phyloP scores from a whole-genome alignment of 2,888 invertebrate species.

The Opisthograptis luteolata region DNA sequence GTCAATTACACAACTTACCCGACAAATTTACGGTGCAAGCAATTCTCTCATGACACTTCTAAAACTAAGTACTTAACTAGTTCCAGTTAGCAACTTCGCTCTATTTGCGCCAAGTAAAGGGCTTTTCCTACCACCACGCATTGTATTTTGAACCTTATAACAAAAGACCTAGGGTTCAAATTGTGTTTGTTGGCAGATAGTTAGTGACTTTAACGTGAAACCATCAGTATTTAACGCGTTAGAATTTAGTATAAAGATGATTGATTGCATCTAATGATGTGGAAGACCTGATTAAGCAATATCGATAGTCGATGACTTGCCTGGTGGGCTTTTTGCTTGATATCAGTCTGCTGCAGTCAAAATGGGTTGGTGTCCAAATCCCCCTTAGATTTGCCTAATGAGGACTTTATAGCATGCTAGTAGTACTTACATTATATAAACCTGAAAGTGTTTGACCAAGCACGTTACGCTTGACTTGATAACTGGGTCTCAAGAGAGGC shows the following conservation, averaged over 20 bases:
- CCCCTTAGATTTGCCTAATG: too few species aligned
- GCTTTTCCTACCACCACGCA: background rate
- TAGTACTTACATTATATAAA: too few species aligned
- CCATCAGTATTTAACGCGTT: constrained; percentile 28
- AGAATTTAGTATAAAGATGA: constrained; percentile 45
- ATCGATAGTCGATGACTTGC: background rate
- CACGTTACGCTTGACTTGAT: too few species aligned
- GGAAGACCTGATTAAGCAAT: constrained; percentile 42
- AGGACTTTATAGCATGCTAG: too few species aligned
- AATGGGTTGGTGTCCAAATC: too few species aligned
- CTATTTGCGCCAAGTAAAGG: constrained; percentile 23
- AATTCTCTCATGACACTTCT: constrained; percentile 18
- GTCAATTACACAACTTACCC: constrained; percentile 4
- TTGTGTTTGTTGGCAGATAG: background rate
- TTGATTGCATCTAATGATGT: constrained; percentile 56
- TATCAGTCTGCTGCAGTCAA: too few species aligned
- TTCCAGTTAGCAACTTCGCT: constrained; percentile 20
- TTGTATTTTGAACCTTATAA: background rate
- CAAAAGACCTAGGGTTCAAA: background rate
- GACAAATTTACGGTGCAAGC: constrained; percentile 3
- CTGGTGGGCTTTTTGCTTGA: background rate
- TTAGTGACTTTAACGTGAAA: background rate
- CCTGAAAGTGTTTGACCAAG: too few species aligned
- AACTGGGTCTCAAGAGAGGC: too few species aligned
- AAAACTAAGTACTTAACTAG: constrained; percentile 24